Percentiles rank a stretch among this genome's conserved stretches.
These are phyloP conservation scores for Oscheius sp. DNA, from an alignment of 2,888 invertebrate genomes.

Conservation along the genomic window DNA sequence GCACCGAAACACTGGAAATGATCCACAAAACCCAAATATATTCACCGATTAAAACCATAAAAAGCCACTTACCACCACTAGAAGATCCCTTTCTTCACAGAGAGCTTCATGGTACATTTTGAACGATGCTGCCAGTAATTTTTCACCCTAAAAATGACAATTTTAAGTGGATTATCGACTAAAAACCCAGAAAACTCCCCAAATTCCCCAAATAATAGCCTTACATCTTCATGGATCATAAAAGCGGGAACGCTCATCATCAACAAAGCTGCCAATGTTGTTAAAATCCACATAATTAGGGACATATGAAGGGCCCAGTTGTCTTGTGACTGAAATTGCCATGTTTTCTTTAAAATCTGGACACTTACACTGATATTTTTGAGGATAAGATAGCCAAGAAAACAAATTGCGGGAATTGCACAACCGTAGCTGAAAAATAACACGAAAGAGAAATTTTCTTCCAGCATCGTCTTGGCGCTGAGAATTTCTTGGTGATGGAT, in stretches of 20 bases:
- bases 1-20: too few relatives aligned
- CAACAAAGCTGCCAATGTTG: not conserved
- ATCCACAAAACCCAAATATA: too few relatives aligned
- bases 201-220: too few relatives aligned
- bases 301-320: constrained; percentile 28
- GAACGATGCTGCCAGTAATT: constrained; percentile 47
- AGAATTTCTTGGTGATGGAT: constrained; percentile 46
- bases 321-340: constrained; percentile 7
- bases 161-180: not conserved
- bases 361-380: constrained; percentile 8
- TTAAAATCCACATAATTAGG: constrained; percentile 26
- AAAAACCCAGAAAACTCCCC: too few relatives aligned
- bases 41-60: not conserved
- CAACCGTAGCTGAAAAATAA: constrained; percentile 53
- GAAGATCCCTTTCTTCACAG: constrained; percentile 50
- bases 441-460: constrained; percentile 51
- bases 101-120: constrained; percentile 55
- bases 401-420: constrained; percentile 42
- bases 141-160: constrained; percentile 42
- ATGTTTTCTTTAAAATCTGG: not conserved
- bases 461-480: constrained; percentile 49
- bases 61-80: constrained; percentile 42
- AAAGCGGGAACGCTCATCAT: constrained; percentile 27
- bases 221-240: constrained; percentile 33
- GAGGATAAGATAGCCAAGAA: constrained; percentile 24